Evolutionary conservation across 2,797 vertebrate genomes (phyloP), one percentile per base, ranked within the genome.

Genomic region (Halcyon smyrnensis): DNA sequence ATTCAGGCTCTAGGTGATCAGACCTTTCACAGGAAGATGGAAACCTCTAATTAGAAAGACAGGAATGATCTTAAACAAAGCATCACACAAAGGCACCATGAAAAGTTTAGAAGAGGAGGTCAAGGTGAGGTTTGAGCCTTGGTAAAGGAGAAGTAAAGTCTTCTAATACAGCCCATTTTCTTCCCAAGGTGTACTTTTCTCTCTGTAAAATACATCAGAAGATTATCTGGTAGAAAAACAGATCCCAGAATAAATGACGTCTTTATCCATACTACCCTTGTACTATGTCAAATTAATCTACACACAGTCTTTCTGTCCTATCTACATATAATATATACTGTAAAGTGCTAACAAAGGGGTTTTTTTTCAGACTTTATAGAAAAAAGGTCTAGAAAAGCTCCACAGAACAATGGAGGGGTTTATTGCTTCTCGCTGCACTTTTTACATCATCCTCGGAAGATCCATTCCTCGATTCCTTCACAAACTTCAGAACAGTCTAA

Each of bases 391-490:
- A 88, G 36, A 78, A 83, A 84, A 84, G 8, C 41, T 83, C 4
- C 30, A 39, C 3, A 39, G n/a, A 84, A 50, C 6, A n/a, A 57
- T 32, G 6, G n/a, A 28, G 1, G 0, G 0, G 50, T 48, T 71
- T 68, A 46, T 69, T 87, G 15, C 8, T 83, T 2, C 14, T 30
- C 43, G 27, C 4, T 76, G 28, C 9, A 23, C 14, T 68, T 91
- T 74, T 60, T 60, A 5, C 54, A 12, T 71, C 69, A 9, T 87
- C 10, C 24, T 83, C 41, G 15, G 5, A 21, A 53, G 18, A 59
- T 56, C 12, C 19, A 41, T 11, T 84, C 9, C 15, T 46, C 7
- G 16, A 1, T 65, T 93, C 25, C 18, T 36, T 80, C 12, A 70
- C 17, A 86, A 69, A 60, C 53, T 87, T 79, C 20, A 45, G 21